A percentile compares a stretch with the other conserved stretches of the same genome.
These are phyloP conservation scores for Carassius carassius DNA, from an alignment of 2,113 vertebrate species.

Conservation along the genomic window DNA sequence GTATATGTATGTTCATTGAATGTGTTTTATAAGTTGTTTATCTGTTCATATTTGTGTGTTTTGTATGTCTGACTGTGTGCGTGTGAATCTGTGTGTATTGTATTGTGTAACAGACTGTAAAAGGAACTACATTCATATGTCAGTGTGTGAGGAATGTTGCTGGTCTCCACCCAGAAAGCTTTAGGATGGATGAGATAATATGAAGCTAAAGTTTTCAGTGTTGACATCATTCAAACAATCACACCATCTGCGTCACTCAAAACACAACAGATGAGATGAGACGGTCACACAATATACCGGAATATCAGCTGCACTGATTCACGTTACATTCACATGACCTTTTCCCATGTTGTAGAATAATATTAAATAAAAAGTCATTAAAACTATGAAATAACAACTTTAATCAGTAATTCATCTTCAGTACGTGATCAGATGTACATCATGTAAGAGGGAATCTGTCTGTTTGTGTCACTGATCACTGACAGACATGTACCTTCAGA, in stretches of 20 bases:
- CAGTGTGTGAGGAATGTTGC: constrained; percentile 43
- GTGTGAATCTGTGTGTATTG: no score
- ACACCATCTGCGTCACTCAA: constrained; percentile 13
- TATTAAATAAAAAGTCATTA: not conserved
- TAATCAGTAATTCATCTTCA: not conserved
- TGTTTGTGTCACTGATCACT: not conserved
- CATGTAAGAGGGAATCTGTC: not conserved
- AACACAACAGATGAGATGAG: not conserved
- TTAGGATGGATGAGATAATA: constrained; percentile 5
- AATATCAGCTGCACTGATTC: not conserved
- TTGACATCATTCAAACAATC: constrained; percentile 17
- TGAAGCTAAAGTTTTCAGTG: constrained; percentile 15
- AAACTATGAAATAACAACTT: not conserved
- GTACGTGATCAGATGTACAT: not conserved
- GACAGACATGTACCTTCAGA: no score
- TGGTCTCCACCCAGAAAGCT: constrained; percentile 42
- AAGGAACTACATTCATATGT: not conserved
- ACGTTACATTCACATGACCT: no score
- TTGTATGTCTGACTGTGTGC: no score
- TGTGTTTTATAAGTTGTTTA: no score
- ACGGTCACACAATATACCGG: not conserved
- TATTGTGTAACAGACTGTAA: not conserved
- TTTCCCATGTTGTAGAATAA: not conserved
- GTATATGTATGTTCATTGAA: no score
- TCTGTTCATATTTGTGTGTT: no score